A percentile compares a stretch with the other conserved stretches of the same genome.
Conservation (phyloP, 2,113 vertebrate species). For the Malurus melanocephalus region DNA sequence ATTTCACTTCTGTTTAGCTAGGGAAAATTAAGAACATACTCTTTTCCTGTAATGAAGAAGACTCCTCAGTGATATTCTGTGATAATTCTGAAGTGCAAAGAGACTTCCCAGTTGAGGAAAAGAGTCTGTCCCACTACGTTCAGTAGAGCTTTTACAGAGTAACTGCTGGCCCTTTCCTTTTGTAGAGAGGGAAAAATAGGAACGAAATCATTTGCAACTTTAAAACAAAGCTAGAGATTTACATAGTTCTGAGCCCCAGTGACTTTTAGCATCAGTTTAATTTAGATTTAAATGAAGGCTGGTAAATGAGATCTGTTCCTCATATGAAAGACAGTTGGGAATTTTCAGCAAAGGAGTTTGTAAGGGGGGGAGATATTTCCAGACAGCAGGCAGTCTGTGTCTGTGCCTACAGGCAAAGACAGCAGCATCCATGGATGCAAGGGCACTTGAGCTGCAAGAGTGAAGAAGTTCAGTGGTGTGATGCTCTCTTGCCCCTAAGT, state of each 20-base stretch:
- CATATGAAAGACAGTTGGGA: conserved; percentile 8
- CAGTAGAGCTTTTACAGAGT: background rate
- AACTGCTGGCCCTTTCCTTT: background rate
- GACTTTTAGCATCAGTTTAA: conserved; percentile 37
- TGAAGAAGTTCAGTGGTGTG: background rate
- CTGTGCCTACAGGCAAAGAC: conserved; percentile 39
- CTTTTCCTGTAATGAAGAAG: background rate
- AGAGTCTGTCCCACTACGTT: background rate
- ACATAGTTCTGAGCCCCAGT: conserved; percentile 8
- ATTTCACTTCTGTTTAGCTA: background rate
- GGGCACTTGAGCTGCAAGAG: background rate
- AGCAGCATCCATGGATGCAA: background rate
- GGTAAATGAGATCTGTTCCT: conserved; percentile 39
- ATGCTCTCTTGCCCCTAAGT: background rate
- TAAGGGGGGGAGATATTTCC: background rate
- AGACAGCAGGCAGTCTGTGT: conserved; percentile 43
- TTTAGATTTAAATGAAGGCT: conserved; percentile 54
- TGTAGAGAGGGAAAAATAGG: background rate
- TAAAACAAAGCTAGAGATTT: conserved; percentile 17
- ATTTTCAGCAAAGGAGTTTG: conserved; percentile 19
- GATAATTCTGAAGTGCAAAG: background rate
- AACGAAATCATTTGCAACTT: background rate
- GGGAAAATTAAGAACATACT: background rate
- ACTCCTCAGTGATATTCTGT: background rate
- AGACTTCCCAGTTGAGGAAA: background rate